These are phyloP conservation scores for Dryocosmus kuriphilus DNA, from an alignment of 2,888 invertebrate species.

Conservation along the genomic window DNA sequence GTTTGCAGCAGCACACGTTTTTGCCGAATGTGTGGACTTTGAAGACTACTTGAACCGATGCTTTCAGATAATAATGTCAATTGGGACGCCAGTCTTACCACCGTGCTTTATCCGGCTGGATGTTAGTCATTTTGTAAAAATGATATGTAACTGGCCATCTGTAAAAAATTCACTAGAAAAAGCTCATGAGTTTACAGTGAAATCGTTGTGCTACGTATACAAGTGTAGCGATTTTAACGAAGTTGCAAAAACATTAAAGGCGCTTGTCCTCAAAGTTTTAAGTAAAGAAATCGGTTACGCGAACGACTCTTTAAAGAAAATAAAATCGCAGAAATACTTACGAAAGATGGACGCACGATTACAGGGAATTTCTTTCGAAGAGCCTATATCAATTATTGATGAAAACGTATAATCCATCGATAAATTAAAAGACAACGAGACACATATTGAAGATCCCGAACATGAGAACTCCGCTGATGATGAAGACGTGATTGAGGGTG, in stretches of 20 bases:
- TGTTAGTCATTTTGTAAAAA: constrained; percentile 44
- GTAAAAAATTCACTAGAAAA: constrained; percentile 37
- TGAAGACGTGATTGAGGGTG: not conserved
- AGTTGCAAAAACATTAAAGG: not conserved
- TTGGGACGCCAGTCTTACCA: no score
- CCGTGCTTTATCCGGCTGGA: constrained; percentile 39
- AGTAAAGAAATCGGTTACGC: not conserved
- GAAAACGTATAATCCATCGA: no score
- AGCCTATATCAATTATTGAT: no score
- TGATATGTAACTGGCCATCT: constrained; percentile 40
- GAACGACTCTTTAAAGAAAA: no score
- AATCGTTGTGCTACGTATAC: not conserved
- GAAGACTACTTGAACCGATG: no score
- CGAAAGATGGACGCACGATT: no score
- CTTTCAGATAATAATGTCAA: no score
- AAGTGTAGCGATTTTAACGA: not conserved
- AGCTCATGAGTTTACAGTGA: constrained; percentile 24
- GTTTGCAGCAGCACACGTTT: constrained; percentile 43
- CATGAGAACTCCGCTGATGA: not conserved
- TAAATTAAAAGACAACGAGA: no score
- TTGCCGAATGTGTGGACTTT: no score
- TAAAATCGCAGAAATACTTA: no score
- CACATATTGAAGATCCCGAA: no score
- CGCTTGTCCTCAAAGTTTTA: not conserved
- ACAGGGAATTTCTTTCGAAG: no score